Conservation (phyloP, 2,113 vertebrate species). For the Pogonocichla stellata region DNA sequence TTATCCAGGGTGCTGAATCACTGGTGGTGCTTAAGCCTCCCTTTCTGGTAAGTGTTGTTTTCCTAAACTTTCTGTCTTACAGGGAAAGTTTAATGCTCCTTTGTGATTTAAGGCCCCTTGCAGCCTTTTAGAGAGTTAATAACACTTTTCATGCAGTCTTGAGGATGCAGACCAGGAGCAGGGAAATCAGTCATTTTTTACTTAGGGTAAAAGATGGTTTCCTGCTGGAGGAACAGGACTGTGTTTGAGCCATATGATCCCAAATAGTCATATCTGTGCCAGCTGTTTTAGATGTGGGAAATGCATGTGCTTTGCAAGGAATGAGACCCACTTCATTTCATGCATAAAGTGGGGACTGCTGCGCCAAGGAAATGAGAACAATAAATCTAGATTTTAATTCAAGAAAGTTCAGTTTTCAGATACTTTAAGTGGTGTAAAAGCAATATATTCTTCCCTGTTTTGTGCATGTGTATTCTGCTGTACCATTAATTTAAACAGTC, state of each 20-base stretch:
- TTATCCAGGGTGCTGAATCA: background rate
- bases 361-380: constrained; percentile 28
- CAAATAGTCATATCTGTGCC: constrained; percentile 30
- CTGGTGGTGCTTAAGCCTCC: background rate
- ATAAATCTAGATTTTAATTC: constrained; percentile 4
- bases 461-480: background rate
- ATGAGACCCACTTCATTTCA: constrained; percentile 40
- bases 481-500: constrained; percentile 56
- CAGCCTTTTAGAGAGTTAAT: background rate
- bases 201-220: constrained; percentile 40
- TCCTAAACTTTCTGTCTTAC: background rate
- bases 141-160: background rate
- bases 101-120: constrained; percentile 6
- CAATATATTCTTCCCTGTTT: constrained; percentile 14
- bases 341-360: background rate
- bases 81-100: background rate
- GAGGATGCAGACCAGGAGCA: background rate
- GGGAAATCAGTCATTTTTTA: constrained; percentile 21
- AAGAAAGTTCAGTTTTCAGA: constrained; percentile 32
- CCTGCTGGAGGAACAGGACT: constrained; percentile 42
- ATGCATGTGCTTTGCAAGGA: constrained; percentile 27
- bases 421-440: constrained; percentile 9
- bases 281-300: constrained; percentile 63
- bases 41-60: background rate
- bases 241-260: constrained; percentile 21